A percentile compares a stretch with the other conserved stretches of the same genome.
Conservation (phyloP, 2,888 invertebrate genomes). For the Cataglyphis rosenhaueri region DNA sequence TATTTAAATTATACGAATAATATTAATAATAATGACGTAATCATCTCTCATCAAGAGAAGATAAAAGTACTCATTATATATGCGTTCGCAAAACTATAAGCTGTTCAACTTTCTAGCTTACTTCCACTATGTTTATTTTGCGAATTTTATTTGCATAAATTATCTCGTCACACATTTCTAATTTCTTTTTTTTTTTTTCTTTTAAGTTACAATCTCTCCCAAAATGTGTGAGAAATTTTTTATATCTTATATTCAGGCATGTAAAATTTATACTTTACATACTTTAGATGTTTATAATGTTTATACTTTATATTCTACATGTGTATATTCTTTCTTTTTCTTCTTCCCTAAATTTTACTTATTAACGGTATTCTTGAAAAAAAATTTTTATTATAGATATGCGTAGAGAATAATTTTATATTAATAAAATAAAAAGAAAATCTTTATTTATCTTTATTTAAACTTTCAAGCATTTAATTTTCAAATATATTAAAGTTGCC, state of each 20-base stretch:
- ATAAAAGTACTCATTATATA: neutral
- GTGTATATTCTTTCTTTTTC: neutral
- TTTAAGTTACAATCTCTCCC: neutral
- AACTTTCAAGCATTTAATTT: neutral
- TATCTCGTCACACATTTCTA: neutral
- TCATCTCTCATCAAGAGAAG: neutral
- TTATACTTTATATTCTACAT: neutral
- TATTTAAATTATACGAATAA: neutral
- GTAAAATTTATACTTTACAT: neutral
- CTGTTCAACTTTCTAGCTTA: slow-evolving; percentile 1
- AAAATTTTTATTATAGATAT: neutral
- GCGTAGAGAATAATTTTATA: neutral
- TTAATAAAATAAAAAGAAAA: neutral
- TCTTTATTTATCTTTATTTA: neutral
- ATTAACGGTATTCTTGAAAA: neutral
- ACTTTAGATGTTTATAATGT: neutral
- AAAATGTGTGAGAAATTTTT: neutral
- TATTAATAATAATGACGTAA: slow-evolving; percentile 12
- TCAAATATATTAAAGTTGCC: neutral
- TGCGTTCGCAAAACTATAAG: slow-evolving; percentile 1
- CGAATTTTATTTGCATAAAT: slow-evolving; percentile 13
- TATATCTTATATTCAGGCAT: neutral
- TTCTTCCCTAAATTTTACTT: neutral
- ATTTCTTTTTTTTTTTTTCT: neutral
- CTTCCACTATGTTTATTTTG: neutral